A percentile compares a stretch with the other conserved stretches of the same genome.
Conservation (phyloP, 2,888 invertebrate genomes). For the Pterostichus niger region DNA sequence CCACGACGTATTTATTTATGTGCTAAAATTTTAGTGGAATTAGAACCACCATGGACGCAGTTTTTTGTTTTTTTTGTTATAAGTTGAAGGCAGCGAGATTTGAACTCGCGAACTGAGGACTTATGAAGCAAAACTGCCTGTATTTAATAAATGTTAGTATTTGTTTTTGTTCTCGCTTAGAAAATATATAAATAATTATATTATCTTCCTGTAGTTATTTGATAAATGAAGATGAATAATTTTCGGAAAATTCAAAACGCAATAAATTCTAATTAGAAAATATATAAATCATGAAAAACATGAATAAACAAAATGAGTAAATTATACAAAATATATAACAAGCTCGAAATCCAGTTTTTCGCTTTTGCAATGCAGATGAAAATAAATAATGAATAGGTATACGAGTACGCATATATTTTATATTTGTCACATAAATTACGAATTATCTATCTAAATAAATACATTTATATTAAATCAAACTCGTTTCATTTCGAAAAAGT, state of each 20-base stretch:
- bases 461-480: neutral
- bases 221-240: too few relatives aligned
- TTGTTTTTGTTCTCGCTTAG: too few relatives aligned
- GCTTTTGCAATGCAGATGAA: neutral
- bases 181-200: neutral
- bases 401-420: neutral
- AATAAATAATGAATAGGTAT: neutral
- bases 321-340: conserved; percentile 3
- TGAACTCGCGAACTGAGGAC: too few relatives aligned
- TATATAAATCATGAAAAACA: neutral
- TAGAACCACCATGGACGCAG: too few relatives aligned
- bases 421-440: conserved; percentile 16
- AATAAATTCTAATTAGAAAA: too few relatives aligned
- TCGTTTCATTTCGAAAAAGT: neutral
- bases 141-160: too few relatives aligned
- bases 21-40: too few relatives aligned
- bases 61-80: too few relatives aligned
- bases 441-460: conserved; percentile 18
- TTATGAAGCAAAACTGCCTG: too few relatives aligned
- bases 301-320: conserved; percentile 12
- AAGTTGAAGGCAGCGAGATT: too few relatives aligned
- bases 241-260: too few relatives aligned
- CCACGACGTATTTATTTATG: too few relatives aligned
- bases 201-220: neutral
- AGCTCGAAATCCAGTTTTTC: neutral